Evolutionary conservation across 2,797 vertebrate genomes (phyloP), one percentile per base, ranked within the genome.

Genomic region (Emydoidea blandingii): DNA sequence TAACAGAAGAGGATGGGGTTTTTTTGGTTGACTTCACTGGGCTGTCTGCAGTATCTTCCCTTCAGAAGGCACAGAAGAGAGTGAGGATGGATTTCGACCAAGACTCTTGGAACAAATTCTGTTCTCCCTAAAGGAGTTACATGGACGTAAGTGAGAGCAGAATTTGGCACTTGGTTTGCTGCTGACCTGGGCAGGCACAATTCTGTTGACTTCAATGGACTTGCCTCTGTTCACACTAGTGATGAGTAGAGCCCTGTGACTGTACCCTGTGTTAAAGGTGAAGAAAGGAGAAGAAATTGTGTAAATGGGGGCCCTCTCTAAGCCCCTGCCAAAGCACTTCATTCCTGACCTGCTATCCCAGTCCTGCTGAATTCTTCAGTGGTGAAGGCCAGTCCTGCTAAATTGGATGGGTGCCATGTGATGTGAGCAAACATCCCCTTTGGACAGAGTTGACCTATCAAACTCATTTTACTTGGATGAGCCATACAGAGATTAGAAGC

Each of bases 1-100:
- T 95, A 90, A 47, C 52, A 83, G 25, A 91, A 92, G 37, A 88
- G n/a, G 6, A 49, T 83, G 65, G 49, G 89, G 18, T 86, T 84
- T 19, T 81, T 94, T 96, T 72, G 78, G 56, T 92, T n/a, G 50
- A 5, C 16, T 94, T 90, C 89, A 80, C 47, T 57, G 27, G 3
- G 44, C 78, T 84, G 27, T 95, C 88, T 80, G 74, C 87, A 47
- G 3, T 91, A 84, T n/a, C 62, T 85, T 83, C 81, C 15, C 62
- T 4, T 79, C 72, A 94, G 18, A 41, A 82, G 91, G 83, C 56
- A 18, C 50, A 37, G 15, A 83, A 91, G 79, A 85, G 72, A 87
- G 44, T 72, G 76, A 90, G 52, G 27, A 90, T 54, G 50, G 44
- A 88, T 19, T 87, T 65, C 90, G 54, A 59, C 80, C 88, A 85